Base-by-base conservation (phyloP, 2,113 vertebrate species). In the Onychostoma macrolepis region DNA sequence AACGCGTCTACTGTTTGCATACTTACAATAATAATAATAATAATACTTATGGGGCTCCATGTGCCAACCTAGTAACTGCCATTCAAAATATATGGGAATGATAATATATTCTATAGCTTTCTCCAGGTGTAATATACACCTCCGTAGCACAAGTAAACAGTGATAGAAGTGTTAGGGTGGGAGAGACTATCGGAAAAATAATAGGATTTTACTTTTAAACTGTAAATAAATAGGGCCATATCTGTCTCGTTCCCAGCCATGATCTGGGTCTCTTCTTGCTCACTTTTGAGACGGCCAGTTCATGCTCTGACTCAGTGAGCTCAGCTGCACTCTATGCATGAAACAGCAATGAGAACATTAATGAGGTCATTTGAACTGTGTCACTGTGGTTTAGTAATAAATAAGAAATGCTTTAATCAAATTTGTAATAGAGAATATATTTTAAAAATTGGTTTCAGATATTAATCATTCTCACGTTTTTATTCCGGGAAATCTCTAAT, bases 301-400 rank as follows among this genome's bases (percentile, higher is more conserved):
- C 12, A 15, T 67, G 63, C 13, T 28, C 13, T 17, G 6, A 30
- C 33, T 74, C 19, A 12, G 71, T 74, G 71, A 74, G 71, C 38
- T 74, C 71, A 74, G 71, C 38, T 43, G 38, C 24, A 43, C 11
- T 75, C 71, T n/a, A 41, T 75, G 38, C 4, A 43, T n/a, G 36
- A 75, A 6, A 36, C 67, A n/a, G 38, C 71, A 43, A 2, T 43
- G 71, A 43, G 71, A 74, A 74, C 38, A 75, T 75, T 75, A 75
- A 75, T 43, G 71, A 75, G 71, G 71, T 74, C 24, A 43, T 13
- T 12, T 26, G 36, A 74, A 74, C 50, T 6, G 10, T n/a, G 38
- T 74, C 38, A n/a, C 24, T 43, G 71, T n/a, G 38, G 2, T 74
- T 74, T 38, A 43, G 33, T 41, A 43, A 74, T 74, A 72, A 72